phyloP scores from a whole-genome alignment of 2,113 vertebrate genomes.

The Syngnathus floridae region DNA sequence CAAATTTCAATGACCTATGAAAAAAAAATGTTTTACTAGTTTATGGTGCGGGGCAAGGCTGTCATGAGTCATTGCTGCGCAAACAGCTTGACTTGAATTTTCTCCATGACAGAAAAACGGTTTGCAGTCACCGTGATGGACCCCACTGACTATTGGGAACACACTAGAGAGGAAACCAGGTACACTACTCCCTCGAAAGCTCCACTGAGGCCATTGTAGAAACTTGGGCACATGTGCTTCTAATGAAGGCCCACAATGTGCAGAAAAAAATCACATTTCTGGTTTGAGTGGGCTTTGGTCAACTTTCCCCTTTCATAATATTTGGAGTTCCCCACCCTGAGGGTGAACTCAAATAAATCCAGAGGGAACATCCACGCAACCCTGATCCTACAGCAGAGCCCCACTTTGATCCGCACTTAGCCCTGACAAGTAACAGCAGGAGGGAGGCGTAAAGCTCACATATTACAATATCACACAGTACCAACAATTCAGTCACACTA shows the following conservation, averaged over 20 bases:
- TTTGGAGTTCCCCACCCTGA: conserved; percentile 67
- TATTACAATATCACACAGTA: conserved; percentile 34
- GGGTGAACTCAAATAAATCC: conserved; percentile 65
- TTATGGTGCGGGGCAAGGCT: conserved; percentile 50
- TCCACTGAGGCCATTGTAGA: conserved; percentile 6
- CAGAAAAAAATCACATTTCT: conserved; percentile 38
- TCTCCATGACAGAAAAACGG: conserved; percentile 48
- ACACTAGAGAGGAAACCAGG: conserved; percentile 35
- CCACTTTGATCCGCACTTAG: conserved; percentile 61
- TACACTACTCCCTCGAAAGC: conserved; percentile 13
- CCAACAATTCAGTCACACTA: conserved; percentile 20
- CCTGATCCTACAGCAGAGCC: conserved; percentile 37
- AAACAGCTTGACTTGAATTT: conserved; percentile 51
- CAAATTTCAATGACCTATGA: conserved; percentile 16
- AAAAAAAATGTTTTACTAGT: conserved; percentile 18
- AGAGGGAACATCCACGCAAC: conserved; percentile 51
- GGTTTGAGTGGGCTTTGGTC: conserved; percentile 42
- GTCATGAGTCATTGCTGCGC: conserved; percentile 55
- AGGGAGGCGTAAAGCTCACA: conserved; percentile 44
- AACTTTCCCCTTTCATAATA: conserved; percentile 69
- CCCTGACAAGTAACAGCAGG: conserved; percentile 52
- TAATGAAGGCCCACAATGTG: conserved; percentile 51
- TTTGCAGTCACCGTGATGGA: conserved; percentile 48
- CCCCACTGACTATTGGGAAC: conserved; percentile 29
- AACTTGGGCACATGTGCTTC: conserved; percentile 61